These are phyloP conservation scores for Sipha flava DNA, from an alignment of 1,140 invertebrate genomes.

Conservation along the genomic window DNA sequence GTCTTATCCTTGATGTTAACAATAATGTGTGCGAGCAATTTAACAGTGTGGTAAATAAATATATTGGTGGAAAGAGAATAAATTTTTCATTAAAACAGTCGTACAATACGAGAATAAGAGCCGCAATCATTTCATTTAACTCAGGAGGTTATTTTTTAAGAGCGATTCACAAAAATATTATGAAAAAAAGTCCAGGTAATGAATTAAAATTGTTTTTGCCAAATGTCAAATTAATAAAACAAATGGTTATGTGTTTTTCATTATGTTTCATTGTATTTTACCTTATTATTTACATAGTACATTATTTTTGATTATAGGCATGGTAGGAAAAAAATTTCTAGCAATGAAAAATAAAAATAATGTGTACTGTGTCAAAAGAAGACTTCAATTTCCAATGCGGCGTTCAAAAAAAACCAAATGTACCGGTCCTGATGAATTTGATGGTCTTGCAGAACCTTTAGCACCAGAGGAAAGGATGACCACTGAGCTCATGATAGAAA, in stretches of 20 bases:
- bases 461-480: not conserved
- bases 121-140: not conserved
- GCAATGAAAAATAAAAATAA: not conserved
- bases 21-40: not conserved
- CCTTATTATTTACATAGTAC: no score
- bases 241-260: no score
- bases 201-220: not conserved
- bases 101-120: not conserved
- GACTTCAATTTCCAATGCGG: not conserved
- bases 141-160: not conserved
- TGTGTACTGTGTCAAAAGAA: not conserved
- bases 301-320: not conserved
- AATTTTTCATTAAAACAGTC: not conserved
- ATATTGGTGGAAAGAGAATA: not conserved
- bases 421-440: not conserved
- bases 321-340: not conserved
- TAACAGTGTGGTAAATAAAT: not conserved
- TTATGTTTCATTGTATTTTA: no score
- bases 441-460: not conserved
- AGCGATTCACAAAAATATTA: not conserved
- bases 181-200: not conserved
- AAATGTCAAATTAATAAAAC: no score
- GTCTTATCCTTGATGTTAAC: not conserved
- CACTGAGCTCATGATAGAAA: not conserved
- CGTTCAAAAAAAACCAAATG: not conserved